Evolutionary conservation across 2,888 invertebrate species (phyloP).

Genomic region (Caenorhabditis drosophilae): DNA sequence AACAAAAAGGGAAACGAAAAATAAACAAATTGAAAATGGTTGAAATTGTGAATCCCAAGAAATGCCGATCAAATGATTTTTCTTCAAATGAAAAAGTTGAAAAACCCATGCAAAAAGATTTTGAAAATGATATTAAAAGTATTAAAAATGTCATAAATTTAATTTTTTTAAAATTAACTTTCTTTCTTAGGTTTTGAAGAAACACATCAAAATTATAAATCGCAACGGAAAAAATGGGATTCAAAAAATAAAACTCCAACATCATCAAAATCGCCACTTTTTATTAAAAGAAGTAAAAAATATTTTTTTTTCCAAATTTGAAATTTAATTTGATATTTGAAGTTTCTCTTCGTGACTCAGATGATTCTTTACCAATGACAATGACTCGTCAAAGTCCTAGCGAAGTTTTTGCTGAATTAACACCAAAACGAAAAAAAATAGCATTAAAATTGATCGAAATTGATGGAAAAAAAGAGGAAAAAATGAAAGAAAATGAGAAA

Average conservation of each 20-base stretch:
- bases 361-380: no score
- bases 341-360: no score
- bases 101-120: no score
- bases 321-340: no score
- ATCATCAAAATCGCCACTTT: not conserved
- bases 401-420: constrained; percentile 26
- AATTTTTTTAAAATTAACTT: not conserved
- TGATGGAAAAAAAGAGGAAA: not conserved
- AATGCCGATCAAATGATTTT: not conserved
- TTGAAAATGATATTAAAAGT: not conserved
- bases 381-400: constrained; percentile 22
- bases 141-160: not conserved
- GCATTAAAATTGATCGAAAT: constrained; percentile 6
- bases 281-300: no score
- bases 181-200: not conserved
- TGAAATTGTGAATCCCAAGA: not conserved
- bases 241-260: no score
- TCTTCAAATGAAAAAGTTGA: not conserved
- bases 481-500: not conserved
- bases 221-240: not conserved
- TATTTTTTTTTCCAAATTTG: no score
- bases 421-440: constrained; percentile 13
- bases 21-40: not conserved
- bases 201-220: not conserved
- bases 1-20: not conserved